Percentiles rank a stretch among this genome's conserved stretches.
These are phyloP conservation scores for Planiliza haematocheilus DNA, from an alignment of 2,113 vertebrate genomes.

Conservation along the genomic window DNA sequence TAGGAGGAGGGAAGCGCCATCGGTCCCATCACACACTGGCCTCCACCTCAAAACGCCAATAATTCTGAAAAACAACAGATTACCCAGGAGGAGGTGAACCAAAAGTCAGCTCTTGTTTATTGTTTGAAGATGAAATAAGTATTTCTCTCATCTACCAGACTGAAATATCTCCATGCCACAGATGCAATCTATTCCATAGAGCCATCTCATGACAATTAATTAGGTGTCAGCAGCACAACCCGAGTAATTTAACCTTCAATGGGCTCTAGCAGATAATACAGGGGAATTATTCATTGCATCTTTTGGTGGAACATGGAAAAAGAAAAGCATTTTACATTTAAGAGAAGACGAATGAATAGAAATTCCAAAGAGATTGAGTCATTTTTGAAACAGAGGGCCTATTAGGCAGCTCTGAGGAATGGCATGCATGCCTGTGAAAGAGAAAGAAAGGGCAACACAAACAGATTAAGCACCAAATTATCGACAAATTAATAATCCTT, in stretches of 20 bases:
- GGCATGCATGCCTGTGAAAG: neutral
- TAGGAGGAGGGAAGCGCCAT: conserved; percentile 35
- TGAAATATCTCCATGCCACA: conserved; percentile 52
- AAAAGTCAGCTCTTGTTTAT: conserved; percentile 68
- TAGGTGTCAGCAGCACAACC: conserved; percentile 67
- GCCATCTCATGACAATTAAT: conserved; percentile 67
- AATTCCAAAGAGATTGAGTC: conserved; percentile 34
- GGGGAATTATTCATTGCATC: conserved; percentile 78
- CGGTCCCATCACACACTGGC: conserved; percentile 49
- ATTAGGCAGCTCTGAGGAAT: neutral
- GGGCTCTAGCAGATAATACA: conserved; percentile 66
- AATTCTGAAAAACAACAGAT: conserved; percentile 69
- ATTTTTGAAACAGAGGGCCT: conserved; percentile 50
- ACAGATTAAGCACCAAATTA: conserved; percentile 27
- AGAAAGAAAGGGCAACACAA: neutral
- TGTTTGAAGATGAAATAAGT: conserved; percentile 45
- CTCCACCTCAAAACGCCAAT: conserved; percentile 65
- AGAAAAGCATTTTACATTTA: conserved; percentile 47
- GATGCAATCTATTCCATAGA: conserved; percentile 51
- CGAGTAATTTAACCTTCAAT: conserved; percentile 77
- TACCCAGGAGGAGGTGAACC: conserved; percentile 63
- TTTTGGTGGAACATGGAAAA: conserved; percentile 70
- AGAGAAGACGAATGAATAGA: conserved; percentile 56
- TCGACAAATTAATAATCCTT: conserved; percentile 59
- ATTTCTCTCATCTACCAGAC: conserved; percentile 39